Conservation (phyloP, 2,797 vertebrate species). For the Manis javanica region DNA sequence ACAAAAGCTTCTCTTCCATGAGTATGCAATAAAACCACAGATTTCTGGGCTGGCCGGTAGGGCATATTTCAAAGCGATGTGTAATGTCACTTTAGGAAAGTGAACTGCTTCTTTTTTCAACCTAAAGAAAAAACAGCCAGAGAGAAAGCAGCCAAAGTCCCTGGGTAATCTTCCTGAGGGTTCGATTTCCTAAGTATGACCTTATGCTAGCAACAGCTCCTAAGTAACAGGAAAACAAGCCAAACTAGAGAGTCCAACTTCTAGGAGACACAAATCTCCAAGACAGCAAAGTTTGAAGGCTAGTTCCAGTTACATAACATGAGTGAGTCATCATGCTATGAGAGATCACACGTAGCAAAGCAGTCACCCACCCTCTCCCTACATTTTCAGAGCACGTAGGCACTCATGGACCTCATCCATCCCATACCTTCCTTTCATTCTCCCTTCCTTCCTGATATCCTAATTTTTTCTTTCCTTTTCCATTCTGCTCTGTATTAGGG, state of each 20-base stretch:
- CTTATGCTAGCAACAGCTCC: slow-evolving; percentile 65
- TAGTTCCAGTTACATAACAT: not conserved
- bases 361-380: not conserved
- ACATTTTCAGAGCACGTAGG: not conserved
- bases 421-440: not conserved
- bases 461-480: not conserved
- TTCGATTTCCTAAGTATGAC: slow-evolving; percentile 67
- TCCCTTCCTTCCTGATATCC: not conserved
- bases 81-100: slow-evolving; percentile 38
- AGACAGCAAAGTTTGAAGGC: slow-evolving; percentile 16
- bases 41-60: not conserved
- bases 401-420: not conserved
- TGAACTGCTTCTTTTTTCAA: slow-evolving; percentile 20
- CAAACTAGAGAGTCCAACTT: slow-evolving; percentile 12
- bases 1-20: not conserved
- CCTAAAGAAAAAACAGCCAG: slow-evolving; percentile 37
- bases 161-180: slow-evolving; percentile 63
- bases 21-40: not conserved
- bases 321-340: slow-evolving; percentile 27
- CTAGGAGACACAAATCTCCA: not conserved
- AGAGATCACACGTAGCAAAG: not conserved
- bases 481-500: not conserved
- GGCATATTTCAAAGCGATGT: not conserved
- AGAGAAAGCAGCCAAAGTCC: slow-evolving; percentile 41
- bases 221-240: slow-evolving; percentile 63